A percentile compares a stretch with the other conserved stretches of the same genome.
phyloP scores from a whole-genome alignment of 1,140 invertebrate genomes.

The Acromyrmex charruanus region DNA sequence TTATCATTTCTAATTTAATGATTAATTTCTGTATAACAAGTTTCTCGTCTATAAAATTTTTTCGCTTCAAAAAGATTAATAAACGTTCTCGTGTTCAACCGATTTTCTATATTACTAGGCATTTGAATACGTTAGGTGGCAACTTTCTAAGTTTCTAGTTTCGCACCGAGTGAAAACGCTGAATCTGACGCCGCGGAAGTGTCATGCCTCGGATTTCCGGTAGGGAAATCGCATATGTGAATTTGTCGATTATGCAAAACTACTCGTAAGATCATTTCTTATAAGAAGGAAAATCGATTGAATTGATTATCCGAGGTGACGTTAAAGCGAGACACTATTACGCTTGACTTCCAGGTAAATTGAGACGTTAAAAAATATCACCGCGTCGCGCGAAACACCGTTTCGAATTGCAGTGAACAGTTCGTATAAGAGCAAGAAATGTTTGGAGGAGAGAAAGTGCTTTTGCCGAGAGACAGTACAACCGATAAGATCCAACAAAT shows the following conservation, averaged over 20 bases:
- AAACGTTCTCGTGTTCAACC: background rate
- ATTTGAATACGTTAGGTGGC: slow-evolving; percentile 50
- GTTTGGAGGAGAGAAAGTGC: slow-evolving; percentile 78
- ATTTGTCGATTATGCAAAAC: slow-evolving; percentile 57
- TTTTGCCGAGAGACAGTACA: slow-evolving; percentile 67
- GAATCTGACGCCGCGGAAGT: slow-evolving; percentile 46
- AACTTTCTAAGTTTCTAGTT: slow-evolving; percentile 68
- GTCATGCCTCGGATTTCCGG: slow-evolving; percentile 52
- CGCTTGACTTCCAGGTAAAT: slow-evolving; percentile 25
- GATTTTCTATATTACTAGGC: slow-evolving; percentile 49
- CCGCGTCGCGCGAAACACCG: background rate
- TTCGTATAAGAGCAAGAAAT: slow-evolving; percentile 36
- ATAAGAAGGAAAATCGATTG: slow-evolving; percentile 48
- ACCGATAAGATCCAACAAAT: slow-evolving; percentile 75
- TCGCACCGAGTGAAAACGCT: slow-evolving; percentile 64
- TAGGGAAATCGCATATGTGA: slow-evolving; percentile 30
- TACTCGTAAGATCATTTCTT: background rate
- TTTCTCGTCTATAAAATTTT: background rate
- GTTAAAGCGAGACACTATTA: slow-evolving; percentile 26
- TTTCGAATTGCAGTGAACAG: slow-evolving; percentile 34
- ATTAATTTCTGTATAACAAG: slow-evolving; percentile 10
- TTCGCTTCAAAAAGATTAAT: slow-evolving; percentile 20
- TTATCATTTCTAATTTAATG: slow-evolving; percentile 35
- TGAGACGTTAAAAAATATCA: slow-evolving; percentile 19
- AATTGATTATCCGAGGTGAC: slow-evolving; percentile 8